Base-by-base conservation (phyloP, 1,140 invertebrate species). In the Drosophila ananassae region DNA sequence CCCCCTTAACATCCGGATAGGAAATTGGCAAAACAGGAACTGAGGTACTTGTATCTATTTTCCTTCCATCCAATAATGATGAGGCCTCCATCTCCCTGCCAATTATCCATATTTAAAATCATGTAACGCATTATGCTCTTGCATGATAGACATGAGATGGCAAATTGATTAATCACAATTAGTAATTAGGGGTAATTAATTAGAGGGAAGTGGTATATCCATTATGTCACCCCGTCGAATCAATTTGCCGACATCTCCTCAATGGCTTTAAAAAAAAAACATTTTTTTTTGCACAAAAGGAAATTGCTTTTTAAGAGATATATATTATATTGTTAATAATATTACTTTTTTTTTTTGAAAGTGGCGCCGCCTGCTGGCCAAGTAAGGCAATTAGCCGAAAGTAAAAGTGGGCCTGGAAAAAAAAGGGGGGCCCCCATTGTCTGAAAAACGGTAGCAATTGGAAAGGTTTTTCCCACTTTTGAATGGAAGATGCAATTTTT, bases 331-430 rank as follows among this genome's bases (percentile, higher is more conserved):
- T 79, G 21, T 54, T 77, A 44, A 39, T 57, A 34, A 51, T 62
- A 34, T 56, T 34, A 8, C 7, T 21, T 46, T 54, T 41, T 52
- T 62, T 54, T 75, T 82, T 66, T 55, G 81, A 84, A 84, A 84
- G 81, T 84, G 56, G 62, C 73, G 62, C 78, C 73, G 78, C 73
- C 76, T 60, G 80, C 80, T 74, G 81, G 55, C 78, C 73, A 81
- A 77, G 59, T 77, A 87, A 68, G 74, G 77, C 81, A 84, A 84
- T 84, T 87, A 84, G 73, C 78, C 59, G 74, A 84, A 87, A 84
- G 81, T 85, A 84, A 84, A 84, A 84, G 81, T 84, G 80, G 55
- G 55, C 9, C 37, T 68, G 41, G 54, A 51, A 53, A 10, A 17
- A 2, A 17, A 41, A 12, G 10, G 41, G 41, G 41, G 17, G 9